phyloP scores from a whole-genome alignment of 2,888 invertebrate genomes.

The Phengaris arion region DNA sequence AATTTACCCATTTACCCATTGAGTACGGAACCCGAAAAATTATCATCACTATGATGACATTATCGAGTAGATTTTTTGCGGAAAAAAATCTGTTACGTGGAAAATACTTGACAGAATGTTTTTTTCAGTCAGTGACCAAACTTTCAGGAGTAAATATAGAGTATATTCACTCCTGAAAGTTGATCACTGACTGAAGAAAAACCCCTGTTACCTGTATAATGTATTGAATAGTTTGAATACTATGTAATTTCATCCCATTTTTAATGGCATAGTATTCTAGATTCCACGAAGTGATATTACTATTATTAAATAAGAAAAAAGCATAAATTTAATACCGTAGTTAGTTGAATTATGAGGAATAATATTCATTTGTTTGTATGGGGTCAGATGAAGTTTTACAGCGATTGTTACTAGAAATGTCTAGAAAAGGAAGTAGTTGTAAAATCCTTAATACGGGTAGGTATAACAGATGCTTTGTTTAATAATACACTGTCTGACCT shows the following conservation, averaged over 20 bases:
- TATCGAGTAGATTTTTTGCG: neutral
- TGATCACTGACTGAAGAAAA: too few species aligned
- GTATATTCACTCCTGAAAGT: too few species aligned
- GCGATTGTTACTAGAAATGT: neutral
- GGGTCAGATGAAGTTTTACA: neutral
- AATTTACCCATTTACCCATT: neutral
- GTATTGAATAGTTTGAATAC: neutral
- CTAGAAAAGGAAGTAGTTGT: neutral
- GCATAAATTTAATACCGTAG: neutral
- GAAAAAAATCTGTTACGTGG: neutral
- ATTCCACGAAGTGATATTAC: conserved; percentile 13
- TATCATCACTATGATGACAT: neutral
- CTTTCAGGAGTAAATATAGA: too few species aligned
- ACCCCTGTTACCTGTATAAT: neutral
- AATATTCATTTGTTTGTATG: neutral
- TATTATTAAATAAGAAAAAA: neutral
- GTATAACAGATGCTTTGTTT: too few species aligned
- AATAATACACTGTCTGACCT: too few species aligned
- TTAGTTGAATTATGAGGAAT: neutral
- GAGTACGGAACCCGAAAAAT: neutral
- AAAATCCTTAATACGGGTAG: too few species aligned
- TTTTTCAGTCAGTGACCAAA: too few species aligned
- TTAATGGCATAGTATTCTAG: conserved; percentile 19
- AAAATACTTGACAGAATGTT: neutral
- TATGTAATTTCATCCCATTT: neutral